These are phyloP conservation scores for Synergus laeviventris DNA, from an alignment of 2,888 invertebrate species.

Conservation along the genomic window DNA sequence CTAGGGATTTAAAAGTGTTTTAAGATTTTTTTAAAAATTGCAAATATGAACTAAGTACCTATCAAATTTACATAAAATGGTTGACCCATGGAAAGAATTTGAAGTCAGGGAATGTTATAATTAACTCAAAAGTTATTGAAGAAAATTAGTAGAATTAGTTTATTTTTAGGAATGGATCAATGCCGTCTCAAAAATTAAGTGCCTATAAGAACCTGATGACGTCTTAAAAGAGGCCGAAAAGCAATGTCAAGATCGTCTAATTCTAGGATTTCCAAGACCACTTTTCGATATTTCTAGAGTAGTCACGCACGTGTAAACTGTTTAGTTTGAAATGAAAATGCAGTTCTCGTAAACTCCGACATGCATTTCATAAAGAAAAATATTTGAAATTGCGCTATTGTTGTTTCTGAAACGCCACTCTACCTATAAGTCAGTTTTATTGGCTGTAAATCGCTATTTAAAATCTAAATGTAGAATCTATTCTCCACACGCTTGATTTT, in stretches of 20 bases:
- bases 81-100: neutral
- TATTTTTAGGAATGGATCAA: neutral
- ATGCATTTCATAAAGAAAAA: slow-evolving; percentile 28
- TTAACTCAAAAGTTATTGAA: neutral
- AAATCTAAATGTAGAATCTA: neutral
- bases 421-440: neutral
- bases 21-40: too few relatives aligned
- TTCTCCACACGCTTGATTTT: neutral
- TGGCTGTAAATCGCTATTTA: neutral
- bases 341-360: slow-evolving; percentile 14
- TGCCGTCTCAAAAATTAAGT: neutral
- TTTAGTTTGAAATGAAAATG: slow-evolving; percentile 4
- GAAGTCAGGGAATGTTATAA: neutral
- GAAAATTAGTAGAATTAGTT: too few relatives aligned
- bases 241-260: slow-evolving; percentile 55
- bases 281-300: slow-evolving; percentile 37
- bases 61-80: too few relatives aligned
- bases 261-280: slow-evolving; percentile 44
- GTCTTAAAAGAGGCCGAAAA: slow-evolving; percentile 37
- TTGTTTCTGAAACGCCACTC: slow-evolving; percentile 7
- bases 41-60: too few relatives aligned
- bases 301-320: slow-evolving; percentile 41
- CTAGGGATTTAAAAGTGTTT: too few relatives aligned
- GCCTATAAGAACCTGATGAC: neutral
- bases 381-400: slow-evolving; percentile 1